Evolutionary conservation across 37 sponge, comb jelly and placozoan genomes (phyloP).

Genomic region (Corticium candelabrum): DNA sequence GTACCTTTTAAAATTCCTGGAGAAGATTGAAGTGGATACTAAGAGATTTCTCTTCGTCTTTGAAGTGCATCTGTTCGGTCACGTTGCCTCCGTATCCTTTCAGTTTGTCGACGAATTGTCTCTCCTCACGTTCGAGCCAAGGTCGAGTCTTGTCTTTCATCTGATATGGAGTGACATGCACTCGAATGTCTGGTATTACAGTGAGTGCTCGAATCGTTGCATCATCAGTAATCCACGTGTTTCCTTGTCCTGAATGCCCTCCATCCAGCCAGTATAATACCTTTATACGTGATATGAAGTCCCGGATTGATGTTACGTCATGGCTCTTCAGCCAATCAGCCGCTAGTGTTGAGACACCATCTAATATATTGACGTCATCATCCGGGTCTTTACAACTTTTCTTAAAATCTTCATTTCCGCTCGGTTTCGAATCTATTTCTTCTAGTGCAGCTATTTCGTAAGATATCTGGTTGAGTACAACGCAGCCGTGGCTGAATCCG

Average conservation of each 20-base stretch:
- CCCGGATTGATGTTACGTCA: background rate
- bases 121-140: background rate
- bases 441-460: constrained; percentile 38
- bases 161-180: constrained; percentile 81
- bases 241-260: constrained; percentile 67
- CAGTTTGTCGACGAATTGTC: background rate
- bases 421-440: background rate
- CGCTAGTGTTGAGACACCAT: background rate
- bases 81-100: background rate
- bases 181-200: constrained; percentile 26
- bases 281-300: background rate
- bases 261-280: constrained; percentile 68
- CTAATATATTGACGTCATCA: background rate
- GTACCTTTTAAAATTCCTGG: constrained; percentile 41
- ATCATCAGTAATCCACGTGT: constrained; percentile 61
- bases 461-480: constrained; percentile 74
- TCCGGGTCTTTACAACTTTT: no score
- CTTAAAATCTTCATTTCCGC: no score
- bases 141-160: constrained; percentile 15
- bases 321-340: background rate
- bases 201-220: constrained; percentile 28
- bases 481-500: constrained; percentile 91
- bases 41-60: constrained; percentile 38
- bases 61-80: background rate
- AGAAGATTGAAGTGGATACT: constrained; percentile 65